Evolutionary conservation across 2,888 invertebrate species (phyloP).

Genomic region (Halictus ligatus): DNA sequence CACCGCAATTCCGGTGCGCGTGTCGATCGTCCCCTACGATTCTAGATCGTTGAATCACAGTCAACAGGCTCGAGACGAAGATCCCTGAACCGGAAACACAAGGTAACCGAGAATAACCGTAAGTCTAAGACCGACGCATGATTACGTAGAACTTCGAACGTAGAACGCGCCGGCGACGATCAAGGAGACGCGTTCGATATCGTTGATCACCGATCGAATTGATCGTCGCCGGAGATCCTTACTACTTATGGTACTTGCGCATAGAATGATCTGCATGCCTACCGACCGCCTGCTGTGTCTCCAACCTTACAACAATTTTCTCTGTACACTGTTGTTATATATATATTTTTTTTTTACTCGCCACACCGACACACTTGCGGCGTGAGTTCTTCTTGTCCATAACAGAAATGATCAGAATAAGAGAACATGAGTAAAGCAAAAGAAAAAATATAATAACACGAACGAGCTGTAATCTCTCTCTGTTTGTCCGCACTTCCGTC

Average conservation of each 20-base stretch:
- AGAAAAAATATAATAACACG: conserved; percentile 35
- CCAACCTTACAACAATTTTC: conserved; percentile 49
- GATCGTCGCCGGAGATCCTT: conserved; percentile 42
- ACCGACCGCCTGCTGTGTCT: conserved; percentile 67
- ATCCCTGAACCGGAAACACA: not conserved
- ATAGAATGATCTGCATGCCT: conserved; percentile 72
- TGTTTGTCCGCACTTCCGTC: conserved; percentile 71
- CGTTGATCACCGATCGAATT: not conserved
- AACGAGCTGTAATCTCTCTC: conserved; percentile 69
- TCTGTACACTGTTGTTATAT: conserved; percentile 56
- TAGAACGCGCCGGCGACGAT: conserved; percentile 33
- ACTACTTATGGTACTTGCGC: conserved; percentile 50
- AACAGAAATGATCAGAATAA: conserved; percentile 28
- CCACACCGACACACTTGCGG: conserved; percentile 73
- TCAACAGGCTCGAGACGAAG: not conserved
- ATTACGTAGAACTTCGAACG: conserved; percentile 27
- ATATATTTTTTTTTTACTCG: conserved; percentile 63
- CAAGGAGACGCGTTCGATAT: not conserved
- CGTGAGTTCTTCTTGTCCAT: conserved; percentile 80
- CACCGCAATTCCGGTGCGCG: not conserved
- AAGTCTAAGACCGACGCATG: conserved; percentile 55
- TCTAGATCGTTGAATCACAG: not conserved
- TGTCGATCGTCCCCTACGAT: not conserved
- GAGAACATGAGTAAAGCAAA: not conserved
- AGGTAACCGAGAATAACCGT: conserved; percentile 37